phyloP scores from a whole-genome alignment of 2,113 vertebrate species.

The Charina bottae region DNA sequence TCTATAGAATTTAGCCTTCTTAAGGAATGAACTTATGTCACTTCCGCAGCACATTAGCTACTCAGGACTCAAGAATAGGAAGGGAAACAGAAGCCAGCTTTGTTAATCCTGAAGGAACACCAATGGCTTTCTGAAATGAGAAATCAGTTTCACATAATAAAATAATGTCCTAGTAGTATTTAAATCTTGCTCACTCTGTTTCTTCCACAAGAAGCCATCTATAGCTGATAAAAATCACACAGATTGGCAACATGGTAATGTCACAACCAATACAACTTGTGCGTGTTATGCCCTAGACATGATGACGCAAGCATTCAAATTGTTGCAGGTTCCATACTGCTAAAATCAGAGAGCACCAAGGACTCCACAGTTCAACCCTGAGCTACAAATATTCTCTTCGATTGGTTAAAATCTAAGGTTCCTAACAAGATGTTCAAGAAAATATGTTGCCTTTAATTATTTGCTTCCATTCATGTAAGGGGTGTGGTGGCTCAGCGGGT shows the following conservation, averaged over 20 bases:
- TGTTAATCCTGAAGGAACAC: neutral
- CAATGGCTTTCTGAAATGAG: neutral
- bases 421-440: slow-evolving; percentile 24
- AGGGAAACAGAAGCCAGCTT: neutral
- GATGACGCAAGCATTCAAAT: neutral
- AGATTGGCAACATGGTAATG: slow-evolving; percentile 23
- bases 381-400: too few species aligned
- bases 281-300: neutral
- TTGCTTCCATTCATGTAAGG: accelerated
- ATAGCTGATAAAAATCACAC: neutral
- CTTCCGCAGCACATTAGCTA: neutral
- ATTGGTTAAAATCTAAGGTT: neutral
- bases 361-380: too few species aligned
- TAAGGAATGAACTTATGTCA: neutral
- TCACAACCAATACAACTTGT: neutral
- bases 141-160: slow-evolving; percentile 20
- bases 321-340: neutral
- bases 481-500: too few species aligned
- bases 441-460: neutral
- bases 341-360: too few species aligned
- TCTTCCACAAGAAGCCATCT: neutral
- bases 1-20: neutral
- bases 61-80: neutral
- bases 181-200: neutral
- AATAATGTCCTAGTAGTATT: slow-evolving; percentile 39